These are phyloP conservation scores for Trichogramma dendrolimi DNA, from an alignment of 2,888 invertebrate species.

Conservation along the genomic window DNA sequence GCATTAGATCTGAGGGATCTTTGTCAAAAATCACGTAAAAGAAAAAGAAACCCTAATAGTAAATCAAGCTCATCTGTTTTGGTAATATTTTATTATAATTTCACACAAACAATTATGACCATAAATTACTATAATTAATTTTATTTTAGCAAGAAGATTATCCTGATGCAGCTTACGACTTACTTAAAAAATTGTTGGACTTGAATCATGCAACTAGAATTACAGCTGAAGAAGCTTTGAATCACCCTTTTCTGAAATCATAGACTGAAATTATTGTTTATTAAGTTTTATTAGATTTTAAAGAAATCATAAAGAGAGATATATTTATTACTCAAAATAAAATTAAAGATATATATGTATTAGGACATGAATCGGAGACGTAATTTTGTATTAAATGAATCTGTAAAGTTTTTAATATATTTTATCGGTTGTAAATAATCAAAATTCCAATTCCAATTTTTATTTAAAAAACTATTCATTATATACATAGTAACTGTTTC, in stretches of 20 bases:
- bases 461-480: too few species aligned
- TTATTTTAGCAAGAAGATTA: conserved; percentile 51
- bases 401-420: too few species aligned
- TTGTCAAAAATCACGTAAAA: conserved; percentile 45
- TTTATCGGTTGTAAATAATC: too few species aligned
- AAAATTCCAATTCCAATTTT: too few species aligned
- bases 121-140: conserved; percentile 19
- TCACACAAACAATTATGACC: conserved; percentile 31
- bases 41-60: conserved; percentile 33
- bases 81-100: conserved; percentile 33
- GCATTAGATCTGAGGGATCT: conserved; percentile 51
- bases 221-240: conserved; percentile 69
- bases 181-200: conserved; percentile 69
- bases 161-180: conserved; percentile 70
- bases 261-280: conserved; percentile 5
- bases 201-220: conserved; percentile 73
- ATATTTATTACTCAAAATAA: too few species aligned
- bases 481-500: too few species aligned
- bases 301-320: too few species aligned
- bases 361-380: too few species aligned
- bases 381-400: too few species aligned
- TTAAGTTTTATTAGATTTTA: too few species aligned
- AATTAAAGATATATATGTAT: too few species aligned
- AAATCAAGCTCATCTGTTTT: conserved; percentile 7
- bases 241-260: conserved; percentile 67